Evolutionary conservation across 2,888 invertebrate species (phyloP).

Genomic region (Trachelus tabidus): DNA sequence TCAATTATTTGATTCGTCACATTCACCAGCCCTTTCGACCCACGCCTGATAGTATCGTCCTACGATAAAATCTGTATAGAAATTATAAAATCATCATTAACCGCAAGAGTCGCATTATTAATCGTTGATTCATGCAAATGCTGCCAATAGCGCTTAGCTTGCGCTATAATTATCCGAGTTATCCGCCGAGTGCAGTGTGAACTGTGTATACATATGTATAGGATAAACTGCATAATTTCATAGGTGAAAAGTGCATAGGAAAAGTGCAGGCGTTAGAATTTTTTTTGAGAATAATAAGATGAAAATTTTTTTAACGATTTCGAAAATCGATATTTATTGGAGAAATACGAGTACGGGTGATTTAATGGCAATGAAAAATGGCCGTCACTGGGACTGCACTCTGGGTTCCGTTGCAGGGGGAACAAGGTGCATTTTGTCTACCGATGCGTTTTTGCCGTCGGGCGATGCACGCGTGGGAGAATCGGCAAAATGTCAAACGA

Average conservation of each 20-base stretch:
- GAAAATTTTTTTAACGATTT: neutral
- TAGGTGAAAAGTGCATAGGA: too few species aligned
- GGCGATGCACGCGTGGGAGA: neutral
- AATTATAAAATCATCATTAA: neutral
- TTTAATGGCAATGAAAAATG: neutral
- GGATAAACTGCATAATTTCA: neutral
- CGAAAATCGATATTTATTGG: neutral
- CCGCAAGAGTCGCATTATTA: constrained; percentile 26
- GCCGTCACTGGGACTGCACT: neutral
- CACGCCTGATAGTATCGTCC: neutral
- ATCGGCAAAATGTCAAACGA: neutral
- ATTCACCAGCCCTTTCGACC: neutral
- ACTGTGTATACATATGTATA: constrained; percentile 33
- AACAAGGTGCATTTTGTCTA: neutral
- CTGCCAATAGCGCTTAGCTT: constrained; percentile 40
- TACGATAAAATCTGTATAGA: neutral
- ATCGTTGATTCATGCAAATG: constrained; percentile 47
- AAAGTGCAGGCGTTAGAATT: neutral
- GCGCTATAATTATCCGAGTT: constrained; percentile 49
- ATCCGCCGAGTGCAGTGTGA: constrained; percentile 36
- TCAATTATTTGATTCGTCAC: neutral
- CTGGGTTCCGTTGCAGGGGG: neutral
- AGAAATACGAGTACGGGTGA: neutral
- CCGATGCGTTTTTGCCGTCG: neutral
- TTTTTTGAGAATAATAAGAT: neutral